A percentile compares a stretch with the other conserved stretches of the same genome.
phyloP scores from a whole-genome alignment of 2,888 invertebrate genomes.

The Chrysolina haemoptera region DNA sequence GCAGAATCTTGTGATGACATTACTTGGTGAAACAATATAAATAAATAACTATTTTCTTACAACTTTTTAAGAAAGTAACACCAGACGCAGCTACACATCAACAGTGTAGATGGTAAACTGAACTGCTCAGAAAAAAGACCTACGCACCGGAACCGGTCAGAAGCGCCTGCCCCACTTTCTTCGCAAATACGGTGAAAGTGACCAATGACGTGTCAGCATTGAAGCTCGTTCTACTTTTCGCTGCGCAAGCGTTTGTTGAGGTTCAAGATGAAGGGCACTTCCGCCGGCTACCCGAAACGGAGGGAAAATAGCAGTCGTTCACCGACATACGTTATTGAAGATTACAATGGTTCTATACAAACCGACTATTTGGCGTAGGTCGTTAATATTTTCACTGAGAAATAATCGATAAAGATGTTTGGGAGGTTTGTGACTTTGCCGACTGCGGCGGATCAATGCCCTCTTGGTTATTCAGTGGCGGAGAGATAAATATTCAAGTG shows the following conservation, averaged over 20 bases:
- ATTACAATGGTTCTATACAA: background rate
- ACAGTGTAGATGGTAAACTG: slow-evolving; percentile 41
- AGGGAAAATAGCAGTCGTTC: background rate
- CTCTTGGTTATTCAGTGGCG: background rate
- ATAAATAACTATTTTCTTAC: slow-evolving; percentile 38
- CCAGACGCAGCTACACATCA: slow-evolving; percentile 62
- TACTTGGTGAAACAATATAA: slow-evolving; percentile 37
- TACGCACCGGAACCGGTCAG: slow-evolving; percentile 32
- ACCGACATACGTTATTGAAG: background rate
- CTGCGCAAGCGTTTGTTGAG: slow-evolving; percentile 34
- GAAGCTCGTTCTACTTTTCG: slow-evolving; percentile 46
- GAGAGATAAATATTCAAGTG: background rate
- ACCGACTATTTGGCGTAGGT: background rate
- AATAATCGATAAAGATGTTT: slow-evolving; percentile 10
- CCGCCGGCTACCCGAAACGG: background rate
- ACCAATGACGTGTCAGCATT: slow-evolving; percentile 40
- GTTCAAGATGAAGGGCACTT: slow-evolving; percentile 11
- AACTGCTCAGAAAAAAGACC: slow-evolving; percentile 21
- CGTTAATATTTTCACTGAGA: background rate
- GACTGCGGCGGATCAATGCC: slow-evolving; percentile 27
- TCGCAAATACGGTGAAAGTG: slow-evolving; percentile 26
- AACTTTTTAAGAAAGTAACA: slow-evolving; percentile 45
- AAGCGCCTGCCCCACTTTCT: slow-evolving; percentile 32
- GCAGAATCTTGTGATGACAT: slow-evolving; percentile 78
- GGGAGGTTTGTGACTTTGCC: slow-evolving; percentile 22